phyloP scores from a whole-genome alignment of 1,140 invertebrate genomes.

The Oreohelix idahoensis region DNA sequence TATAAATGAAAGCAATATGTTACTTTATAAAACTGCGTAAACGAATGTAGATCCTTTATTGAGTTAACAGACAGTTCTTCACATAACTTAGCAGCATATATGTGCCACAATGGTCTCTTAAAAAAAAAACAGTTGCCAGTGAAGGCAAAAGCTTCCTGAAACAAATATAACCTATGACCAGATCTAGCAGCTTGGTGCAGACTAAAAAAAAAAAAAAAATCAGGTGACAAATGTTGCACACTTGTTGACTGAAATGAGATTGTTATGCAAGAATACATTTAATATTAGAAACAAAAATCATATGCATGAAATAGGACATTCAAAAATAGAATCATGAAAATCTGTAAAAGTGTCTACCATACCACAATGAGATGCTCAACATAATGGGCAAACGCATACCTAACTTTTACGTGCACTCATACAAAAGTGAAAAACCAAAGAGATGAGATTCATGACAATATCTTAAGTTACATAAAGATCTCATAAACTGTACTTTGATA shows the following conservation, averaged over 20 bases:
- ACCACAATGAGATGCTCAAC: background rate
- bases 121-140: too few relatives aligned
- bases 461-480: background rate
- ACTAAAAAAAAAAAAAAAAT: background rate
- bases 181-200: background rate
- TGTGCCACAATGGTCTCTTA: too few relatives aligned
- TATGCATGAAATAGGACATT: background rate
- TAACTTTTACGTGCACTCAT: background rate
- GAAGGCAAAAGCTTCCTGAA: too few relatives aligned
- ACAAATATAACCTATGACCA: too few relatives aligned
- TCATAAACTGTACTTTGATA: background rate
- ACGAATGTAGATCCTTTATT: too few relatives aligned
- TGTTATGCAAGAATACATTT: background rate
- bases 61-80: too few relatives aligned
- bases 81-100: too few relatives aligned
- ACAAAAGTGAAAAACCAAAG: background rate
- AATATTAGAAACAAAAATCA: background rate
- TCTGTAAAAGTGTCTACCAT: background rate
- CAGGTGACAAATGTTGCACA: background rate
- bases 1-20: too few relatives aligned
- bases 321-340: background rate
- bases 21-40: too few relatives aligned
- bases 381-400: background rate
- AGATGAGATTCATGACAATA: background rate
- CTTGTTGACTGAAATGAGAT: background rate